Conservation (phyloP, 2,113 vertebrate species). For the Eolophus roseicapilla region DNA sequence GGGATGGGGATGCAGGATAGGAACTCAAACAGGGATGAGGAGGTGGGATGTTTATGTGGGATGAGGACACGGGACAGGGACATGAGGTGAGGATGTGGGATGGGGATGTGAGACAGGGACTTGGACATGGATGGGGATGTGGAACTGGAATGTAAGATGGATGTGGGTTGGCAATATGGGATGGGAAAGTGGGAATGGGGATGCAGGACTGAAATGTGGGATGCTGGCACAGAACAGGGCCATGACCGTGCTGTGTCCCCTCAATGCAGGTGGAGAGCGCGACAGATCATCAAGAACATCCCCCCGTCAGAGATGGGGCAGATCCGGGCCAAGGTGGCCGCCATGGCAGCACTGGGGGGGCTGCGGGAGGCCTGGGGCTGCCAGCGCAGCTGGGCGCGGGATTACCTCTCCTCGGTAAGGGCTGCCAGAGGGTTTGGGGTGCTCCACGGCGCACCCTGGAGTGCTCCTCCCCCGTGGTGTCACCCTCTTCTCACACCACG, state of each 20-base stretch:
- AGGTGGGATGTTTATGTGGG: neutral
- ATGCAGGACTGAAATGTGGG: neutral
- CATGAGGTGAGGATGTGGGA: neutral
- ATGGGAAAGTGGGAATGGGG: too few species aligned
- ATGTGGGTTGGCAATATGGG: neutral
- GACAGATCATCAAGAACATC: conserved; percentile 91
- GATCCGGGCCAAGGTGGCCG: conserved; percentile 88
- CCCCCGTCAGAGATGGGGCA: conserved; percentile 89
- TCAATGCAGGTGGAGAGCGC: conserved; percentile 87
- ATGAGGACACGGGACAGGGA: neutral
- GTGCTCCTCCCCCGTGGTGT: neutral
- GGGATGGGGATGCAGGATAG: neutral
- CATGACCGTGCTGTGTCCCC: neutral
- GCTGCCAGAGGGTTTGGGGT: accelerated
- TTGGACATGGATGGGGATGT: neutral
- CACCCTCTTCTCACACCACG: accelerated
- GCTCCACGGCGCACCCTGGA: accelerated
- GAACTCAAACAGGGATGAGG: neutral
- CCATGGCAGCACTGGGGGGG: conserved; percentile 77
- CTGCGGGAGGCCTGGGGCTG: conserved; percentile 85
- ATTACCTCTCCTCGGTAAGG: conserved; percentile 89
- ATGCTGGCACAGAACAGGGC: neutral
- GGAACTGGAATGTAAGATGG: neutral
- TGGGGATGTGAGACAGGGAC: too few species aligned
- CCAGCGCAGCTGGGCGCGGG: conserved; percentile 79